phyloP scores from a whole-genome alignment of 2,113 vertebrate species.

The Phainopepla nitens region DNA sequence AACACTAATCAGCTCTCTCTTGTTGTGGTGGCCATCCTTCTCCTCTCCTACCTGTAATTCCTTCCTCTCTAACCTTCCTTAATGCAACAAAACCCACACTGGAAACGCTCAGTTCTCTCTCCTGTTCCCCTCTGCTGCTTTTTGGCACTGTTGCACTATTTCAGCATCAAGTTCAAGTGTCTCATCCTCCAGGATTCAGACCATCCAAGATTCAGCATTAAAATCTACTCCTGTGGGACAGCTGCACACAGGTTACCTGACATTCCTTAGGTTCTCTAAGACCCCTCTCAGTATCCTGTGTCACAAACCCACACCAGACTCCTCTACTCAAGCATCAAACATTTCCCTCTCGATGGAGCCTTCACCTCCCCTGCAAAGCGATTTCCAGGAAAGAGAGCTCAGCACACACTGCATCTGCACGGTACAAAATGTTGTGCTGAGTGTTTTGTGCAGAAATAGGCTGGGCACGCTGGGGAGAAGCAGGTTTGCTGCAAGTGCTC shows the following conservation, averaged over 20 bases:
- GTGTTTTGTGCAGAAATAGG: background rate
- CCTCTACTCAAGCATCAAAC: background rate
- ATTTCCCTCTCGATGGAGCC: background rate
- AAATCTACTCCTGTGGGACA: background rate
- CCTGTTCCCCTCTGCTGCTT: background rate
- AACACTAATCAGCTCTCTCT: background rate
- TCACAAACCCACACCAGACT: background rate
- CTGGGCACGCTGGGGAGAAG: background rate
- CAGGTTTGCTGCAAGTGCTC: background rate
- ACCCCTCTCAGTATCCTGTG: background rate
- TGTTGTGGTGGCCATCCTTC: background rate
- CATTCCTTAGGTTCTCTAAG: background rate
- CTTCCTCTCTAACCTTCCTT: background rate
- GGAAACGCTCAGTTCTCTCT: background rate
- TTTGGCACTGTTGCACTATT: background rate
- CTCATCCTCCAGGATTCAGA: background rate
- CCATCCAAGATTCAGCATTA: background rate
- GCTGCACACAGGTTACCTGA: background rate
- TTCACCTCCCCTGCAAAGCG: background rate
- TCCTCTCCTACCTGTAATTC: background rate
- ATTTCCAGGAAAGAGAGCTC: background rate
- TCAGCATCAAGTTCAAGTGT: background rate
- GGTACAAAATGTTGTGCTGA: background rate
- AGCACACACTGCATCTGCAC: fast-evolving
- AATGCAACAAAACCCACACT: background rate